Evolutionary conservation across 2,888 invertebrate genomes (phyloP), one percentile per base, ranked within the genome.

Genomic region (Hydroisotoma schaefferi): DNA sequence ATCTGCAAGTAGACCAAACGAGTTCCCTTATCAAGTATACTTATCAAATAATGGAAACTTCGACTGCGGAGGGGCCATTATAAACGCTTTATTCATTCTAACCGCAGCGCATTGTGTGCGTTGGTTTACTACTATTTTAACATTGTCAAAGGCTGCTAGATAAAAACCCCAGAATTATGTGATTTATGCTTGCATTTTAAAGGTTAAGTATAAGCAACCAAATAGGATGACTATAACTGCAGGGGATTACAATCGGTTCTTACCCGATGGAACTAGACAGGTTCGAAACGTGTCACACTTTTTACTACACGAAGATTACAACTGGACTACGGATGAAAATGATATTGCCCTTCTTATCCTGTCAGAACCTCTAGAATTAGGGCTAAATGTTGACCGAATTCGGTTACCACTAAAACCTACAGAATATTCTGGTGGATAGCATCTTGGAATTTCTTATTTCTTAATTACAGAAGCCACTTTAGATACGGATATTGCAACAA

Each of bases 11-110:
- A 27, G 55, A 10, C 44, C 10, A 22, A 55, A 52, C 5, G 66
- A 63, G 27, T 66, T 61, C 40, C 65, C 65, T 1, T 49, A 62
- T 26, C 62, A 59, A 46, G 62, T 62, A 12, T 40, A 40, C 4
- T 18, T 66, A 8, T 18, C 27, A 26, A 57, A 63, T 28, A 6
- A 60, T 43, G 58, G 29, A 3, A 46, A 60, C 1, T 55, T 53
- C 20, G 20, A 43, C 5, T 61, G 61, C 44, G 61, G 65, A 20
- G 62, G 53, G 20, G 27, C 57, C 23, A 61, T 61, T 37, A 43
- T 64, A 18, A 55, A 20, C 44, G 51, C 57, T 37, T 4, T 38
- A 1, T 44, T 52, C 2, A 58, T 58, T 12, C 4, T 58, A 2
- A 53, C 53, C 6, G 53, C 53, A 2, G 53, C 53, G 4, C 46